Base-by-base conservation (phyloP, 2,888 invertebrate species). In the Incurvaria masculella region DNA sequence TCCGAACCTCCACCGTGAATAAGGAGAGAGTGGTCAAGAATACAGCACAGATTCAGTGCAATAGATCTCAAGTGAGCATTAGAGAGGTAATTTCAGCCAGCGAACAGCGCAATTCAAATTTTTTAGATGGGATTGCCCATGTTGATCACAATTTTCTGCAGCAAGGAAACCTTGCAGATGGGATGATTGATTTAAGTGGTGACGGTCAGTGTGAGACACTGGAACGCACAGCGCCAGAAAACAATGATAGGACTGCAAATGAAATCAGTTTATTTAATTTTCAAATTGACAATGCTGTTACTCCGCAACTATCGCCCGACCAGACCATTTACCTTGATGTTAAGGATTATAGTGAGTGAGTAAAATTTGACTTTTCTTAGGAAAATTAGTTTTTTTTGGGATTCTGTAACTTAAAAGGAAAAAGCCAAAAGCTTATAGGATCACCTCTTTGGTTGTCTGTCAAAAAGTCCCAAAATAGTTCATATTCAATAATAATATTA, bases 331-430 rank as follows among this genome's bases (percentile, higher is more conserved):
- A 76, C 59, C 64, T 79, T 51, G 76, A 78, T 65, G 65, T 78
- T 1, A 63, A 69, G 55, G 79, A 76, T 57, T 79, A 75, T 53
- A 79, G 78, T 55, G 74, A 71, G 79, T 78, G 59, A 70, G 78
- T 52, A 48, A 42, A 33, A 46, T 20, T n/a, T n/a, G n/a, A n/a
- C n/a, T n/a, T n/a, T n/a, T n/a, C n/a, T n/a, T n/a, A n/a, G n/a
- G n/a, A n/a, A n/a, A n/a, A n/a, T n/a, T n/a, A n/a, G n/a, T n/a
- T n/a, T n/a, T n/a, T n/a, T n/a, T n/a, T n/a, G n/a, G n/a, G n/a
- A n/a, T n/a, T n/a, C n/a, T n/a, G n/a, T n/a, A n/a, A n/a, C n/a
- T n/a, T n/a, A n/a, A n/a, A n/a, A n/a, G n/a, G n/a, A n/a, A n/a
- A n/a, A n/a, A n/a, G n/a, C n/a, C n/a, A n/a, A n/a, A n/a, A n/a